Base-by-base conservation (phyloP, 1,140 invertebrate genomes). In the Daktulosphaira vitifoliae region DNA sequence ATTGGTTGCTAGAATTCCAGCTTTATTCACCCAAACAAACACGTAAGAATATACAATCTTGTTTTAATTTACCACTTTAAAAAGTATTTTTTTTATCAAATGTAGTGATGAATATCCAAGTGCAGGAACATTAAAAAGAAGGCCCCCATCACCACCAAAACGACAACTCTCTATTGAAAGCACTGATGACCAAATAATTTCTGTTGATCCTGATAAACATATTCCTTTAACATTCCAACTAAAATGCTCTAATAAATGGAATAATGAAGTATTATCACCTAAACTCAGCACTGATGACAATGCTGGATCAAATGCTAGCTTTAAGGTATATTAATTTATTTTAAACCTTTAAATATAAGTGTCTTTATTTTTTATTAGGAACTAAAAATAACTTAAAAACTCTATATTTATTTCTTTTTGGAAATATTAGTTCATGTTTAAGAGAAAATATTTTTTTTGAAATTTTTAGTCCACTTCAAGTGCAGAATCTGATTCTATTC, bases 401-500 rank as follows among this genome's bases (percentile, higher is more conserved):
- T 25, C 1, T 39, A 23, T 42, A 16, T 7, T 5, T 51, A 22
- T 2, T 26, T 29, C 5, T 13, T 26, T n/a, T n/a, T n/a, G n/a
- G n/a, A n/a, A n/a, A n/a, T n/a, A n/a, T n/a, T n/a, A n/a, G n/a
- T n/a, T n/a, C n/a, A n/a, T n/a, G n/a, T n/a, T n/a, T n/a, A n/a
- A n/a, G n/a, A n/a, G n/a, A n/a, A n/a, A n/a, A n/a, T n/a, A n/a
- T n/a, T n/a, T n/a, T n/a, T n/a, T n/a, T 53, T 37, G 37, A 15
- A 6, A 42, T 46, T 56, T 56, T n/a, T 80, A 93, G 86, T 95
- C 92, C 70, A 94, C 37, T 48, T 94, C 92, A 67, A 96, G 92
- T 78, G 92, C 90, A 56, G 90, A 96, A 78, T 95, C 92, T 22
- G 94, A 97, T 76, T 94, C 92, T 69, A 82, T 98, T 74, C 95